Conservation (phyloP, 1,140 invertebrate species). For the Zaprionus lachaisei region DNA sequence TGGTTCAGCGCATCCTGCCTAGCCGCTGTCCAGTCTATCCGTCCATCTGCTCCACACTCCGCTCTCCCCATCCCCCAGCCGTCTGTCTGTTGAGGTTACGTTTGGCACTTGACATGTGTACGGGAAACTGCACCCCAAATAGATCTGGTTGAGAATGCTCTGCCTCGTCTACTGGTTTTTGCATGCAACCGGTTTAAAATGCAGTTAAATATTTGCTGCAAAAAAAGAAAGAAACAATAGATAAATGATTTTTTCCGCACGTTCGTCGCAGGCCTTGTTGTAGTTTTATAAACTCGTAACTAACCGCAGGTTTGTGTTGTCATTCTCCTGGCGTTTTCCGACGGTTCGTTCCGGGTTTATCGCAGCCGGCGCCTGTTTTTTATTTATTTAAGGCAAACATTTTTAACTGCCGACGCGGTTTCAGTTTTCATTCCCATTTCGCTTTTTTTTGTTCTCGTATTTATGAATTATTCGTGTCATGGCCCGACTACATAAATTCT, state of each 20-base stretch:
- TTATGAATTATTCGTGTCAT: constrained; percentile 79
- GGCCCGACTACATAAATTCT: constrained; percentile 76
- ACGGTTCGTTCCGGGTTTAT: constrained; percentile 36
- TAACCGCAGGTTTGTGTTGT: constrained; percentile 79
- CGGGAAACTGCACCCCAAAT: constrained; percentile 39
- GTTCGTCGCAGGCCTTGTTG: constrained; percentile 40
- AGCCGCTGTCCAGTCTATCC: constrained; percentile 37
- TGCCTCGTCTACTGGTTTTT: constrained; percentile 12
- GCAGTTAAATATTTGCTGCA: constrained; percentile 72
- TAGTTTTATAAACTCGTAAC: constrained; percentile 78
- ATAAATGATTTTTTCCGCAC: constrained; percentile 48
- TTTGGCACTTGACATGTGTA: constrained; percentile 80
- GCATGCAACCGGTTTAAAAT: constrained; percentile 56
- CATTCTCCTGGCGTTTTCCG: constrained; percentile 30
- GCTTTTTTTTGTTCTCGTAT: constrained; percentile 14
- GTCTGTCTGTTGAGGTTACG: constrained; percentile 71
- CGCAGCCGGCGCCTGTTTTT: constrained; percentile 41
- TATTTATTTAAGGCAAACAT: constrained; percentile 70
- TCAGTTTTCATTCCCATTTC: constrained; percentile 35
- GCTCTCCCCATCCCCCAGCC: background rate
- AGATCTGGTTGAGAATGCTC: constrained; percentile 7
- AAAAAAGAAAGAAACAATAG: constrained; percentile 3
- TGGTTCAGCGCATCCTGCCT: constrained; percentile 43
- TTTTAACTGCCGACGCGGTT: constrained; percentile 80
- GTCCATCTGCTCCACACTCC: constrained; percentile 26